Percentiles rank a stretch among this genome's conserved stretches.
These are phyloP conservation scores for Cosmia pyralina DNA, from an alignment of 2,888 invertebrate species.

Conservation along the genomic window DNA sequence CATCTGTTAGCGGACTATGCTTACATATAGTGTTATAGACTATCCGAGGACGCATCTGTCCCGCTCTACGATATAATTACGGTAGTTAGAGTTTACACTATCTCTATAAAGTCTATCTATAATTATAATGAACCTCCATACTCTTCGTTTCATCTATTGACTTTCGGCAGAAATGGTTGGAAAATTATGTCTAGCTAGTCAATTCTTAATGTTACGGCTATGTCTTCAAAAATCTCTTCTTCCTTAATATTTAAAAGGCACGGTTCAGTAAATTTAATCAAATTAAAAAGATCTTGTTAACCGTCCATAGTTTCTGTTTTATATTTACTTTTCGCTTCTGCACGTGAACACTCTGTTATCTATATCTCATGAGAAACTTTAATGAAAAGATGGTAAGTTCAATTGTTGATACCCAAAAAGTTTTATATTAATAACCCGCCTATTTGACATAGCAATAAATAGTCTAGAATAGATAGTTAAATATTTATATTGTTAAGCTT, in stretches of 20 bases:
- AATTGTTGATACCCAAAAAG: constrained; percentile 82
- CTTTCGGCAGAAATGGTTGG: constrained; percentile 48
- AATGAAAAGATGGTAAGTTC: constrained; percentile 71
- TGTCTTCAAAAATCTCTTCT: constrained; percentile 57
- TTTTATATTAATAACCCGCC: constrained; percentile 88
- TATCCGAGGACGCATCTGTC: constrained; percentile 75
- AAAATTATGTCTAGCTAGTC: constrained; percentile 67
- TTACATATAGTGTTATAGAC: constrained; percentile 61
- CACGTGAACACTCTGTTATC: constrained; percentile 57
- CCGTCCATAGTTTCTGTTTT: constrained; percentile 79
- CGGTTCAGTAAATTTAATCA: constrained; percentile 68
- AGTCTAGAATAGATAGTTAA: constrained; percentile 88
- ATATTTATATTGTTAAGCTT: constrained; percentile 83
- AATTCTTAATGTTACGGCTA: constrained; percentile 71
- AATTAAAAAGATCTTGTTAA: constrained; percentile 73
- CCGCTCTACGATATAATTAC: constrained; percentile 78
- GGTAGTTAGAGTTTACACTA: constrained; percentile 79
- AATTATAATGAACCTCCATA: constrained; percentile 59
- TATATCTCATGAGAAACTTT: constrained; percentile 58
- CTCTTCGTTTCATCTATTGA: constrained; percentile 52
- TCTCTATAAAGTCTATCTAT: constrained; percentile 70
- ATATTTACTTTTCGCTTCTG: constrained; percentile 65
- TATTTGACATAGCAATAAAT: constrained; percentile 90
- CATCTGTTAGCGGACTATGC: constrained; percentile 62
- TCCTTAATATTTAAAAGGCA: constrained; percentile 59